Conservation (phyloP, 2,113 vertebrate genomes). For the Protomyctophum bolini region DNA sequence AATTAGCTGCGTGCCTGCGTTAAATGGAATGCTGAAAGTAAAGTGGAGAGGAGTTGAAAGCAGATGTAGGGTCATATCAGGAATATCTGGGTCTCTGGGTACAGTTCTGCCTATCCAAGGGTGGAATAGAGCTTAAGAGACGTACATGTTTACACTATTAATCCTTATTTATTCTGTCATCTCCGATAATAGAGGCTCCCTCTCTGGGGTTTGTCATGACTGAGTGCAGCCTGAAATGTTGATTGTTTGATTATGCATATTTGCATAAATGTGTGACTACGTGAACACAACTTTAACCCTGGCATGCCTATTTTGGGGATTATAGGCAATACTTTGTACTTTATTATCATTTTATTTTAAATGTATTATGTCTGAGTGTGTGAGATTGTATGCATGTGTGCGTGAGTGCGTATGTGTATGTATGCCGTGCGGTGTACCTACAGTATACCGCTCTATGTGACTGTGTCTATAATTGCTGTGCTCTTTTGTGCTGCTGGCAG, state of each 20-base stretch:
- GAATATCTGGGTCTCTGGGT: constrained; percentile 29
- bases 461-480: constrained; percentile 9
- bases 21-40: not conserved
- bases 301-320: too few species aligned
- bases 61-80: not conserved
- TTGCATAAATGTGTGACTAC: not conserved
- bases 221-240: not conserved
- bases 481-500: constrained; percentile 67
- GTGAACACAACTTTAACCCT: too few species aligned
- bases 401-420: not conserved
- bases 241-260: constrained; percentile 11
- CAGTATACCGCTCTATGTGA: not conserved
- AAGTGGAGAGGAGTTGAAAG: not conserved
- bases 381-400: not conserved
- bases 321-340: too few species aligned
- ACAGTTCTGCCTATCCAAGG: constrained; percentile 61
- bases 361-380: constrained; percentile 1
- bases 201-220: constrained; percentile 22
- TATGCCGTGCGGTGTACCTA: not conserved
- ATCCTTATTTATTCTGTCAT: constrained; percentile 51
- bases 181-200: constrained; percentile 49
- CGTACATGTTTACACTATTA: constrained; percentile 54
- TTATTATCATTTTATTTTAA: too few species aligned
- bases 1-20: not conserved
- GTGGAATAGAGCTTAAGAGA: constrained; percentile 70